Evolutionary conservation across 2,888 invertebrate species (phyloP).

Genomic region (Eilema griseolum): DNA sequence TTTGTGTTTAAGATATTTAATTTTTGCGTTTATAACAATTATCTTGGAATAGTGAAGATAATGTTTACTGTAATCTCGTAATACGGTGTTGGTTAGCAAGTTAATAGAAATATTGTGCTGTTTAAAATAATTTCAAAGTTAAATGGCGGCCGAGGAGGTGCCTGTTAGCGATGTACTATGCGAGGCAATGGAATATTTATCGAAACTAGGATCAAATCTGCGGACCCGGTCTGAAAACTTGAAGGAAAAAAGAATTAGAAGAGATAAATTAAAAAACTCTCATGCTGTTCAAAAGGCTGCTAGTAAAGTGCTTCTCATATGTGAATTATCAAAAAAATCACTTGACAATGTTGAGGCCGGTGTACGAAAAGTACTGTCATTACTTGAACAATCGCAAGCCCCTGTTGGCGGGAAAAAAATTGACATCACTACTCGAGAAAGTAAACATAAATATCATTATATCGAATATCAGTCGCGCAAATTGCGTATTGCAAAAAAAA

Average conservation of each 20-base stretch:
- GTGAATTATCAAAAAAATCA: slow-evolving; percentile 81
- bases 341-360: slow-evolving; percentile 78
- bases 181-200: slow-evolving; percentile 80
- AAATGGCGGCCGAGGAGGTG: slow-evolving; percentile 78
- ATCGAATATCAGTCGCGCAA: slow-evolving; percentile 64
- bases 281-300: slow-evolving; percentile 80
- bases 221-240: slow-evolving; percentile 74
- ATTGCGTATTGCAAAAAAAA: slow-evolving; percentile 69
- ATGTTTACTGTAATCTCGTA: background rate
- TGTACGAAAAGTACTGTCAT: slow-evolving; percentile 69
- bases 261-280: slow-evolving; percentile 71
- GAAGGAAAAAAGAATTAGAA: slow-evolving; percentile 72
- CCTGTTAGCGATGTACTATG: slow-evolving; percentile 76
- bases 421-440: slow-evolving; percentile 23
- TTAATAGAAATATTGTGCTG: slow-evolving; percentile 14
- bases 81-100: slow-evolving; percentile 14
- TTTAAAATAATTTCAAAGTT: slow-evolving; percentile 26
- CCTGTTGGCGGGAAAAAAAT: slow-evolving; percentile 58
- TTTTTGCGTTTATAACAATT: slow-evolving; percentile 11
- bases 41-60: background rate
- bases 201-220: slow-evolving; percentile 80
- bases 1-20: slow-evolving; percentile 29
- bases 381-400: slow-evolving; percentile 61
- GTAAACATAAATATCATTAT: slow-evolving; percentile 55
- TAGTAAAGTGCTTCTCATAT: slow-evolving; percentile 77